A percentile compares a stretch with the other conserved stretches of the same genome.
Conservation (phyloP, 2,888 invertebrate species). For the Amblyteles armatorius region DNA sequence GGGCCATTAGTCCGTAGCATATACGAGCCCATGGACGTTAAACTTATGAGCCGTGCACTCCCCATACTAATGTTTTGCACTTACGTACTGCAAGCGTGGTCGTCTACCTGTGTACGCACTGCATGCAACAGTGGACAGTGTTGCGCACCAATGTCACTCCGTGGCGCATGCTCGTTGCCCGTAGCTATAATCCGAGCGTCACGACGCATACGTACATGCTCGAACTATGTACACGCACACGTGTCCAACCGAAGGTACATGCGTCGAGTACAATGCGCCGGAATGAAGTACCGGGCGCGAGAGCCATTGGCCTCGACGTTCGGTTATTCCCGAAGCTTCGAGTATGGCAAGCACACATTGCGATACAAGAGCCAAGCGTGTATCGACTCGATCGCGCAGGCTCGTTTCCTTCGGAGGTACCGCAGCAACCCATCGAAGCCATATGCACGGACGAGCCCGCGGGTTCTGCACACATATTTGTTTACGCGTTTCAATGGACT, state of each 20-base stretch:
- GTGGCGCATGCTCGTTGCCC: slow-evolving; percentile 23
- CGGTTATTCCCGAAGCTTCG: slow-evolving; percentile 56
- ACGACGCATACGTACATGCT: neutral
- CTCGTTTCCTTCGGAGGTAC: slow-evolving; percentile 1
- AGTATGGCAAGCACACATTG: slow-evolving; percentile 6
- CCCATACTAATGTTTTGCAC: slow-evolving; percentile 41
- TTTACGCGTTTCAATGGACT: slow-evolving; percentile 58
- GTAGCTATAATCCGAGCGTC: neutral
- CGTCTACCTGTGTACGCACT: slow-evolving; percentile 18
- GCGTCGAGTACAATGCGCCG: slow-evolving; percentile 57
- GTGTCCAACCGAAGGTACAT: slow-evolving; percentile 30
- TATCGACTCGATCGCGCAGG: slow-evolving; percentile 3
- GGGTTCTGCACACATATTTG: slow-evolving; percentile 46
- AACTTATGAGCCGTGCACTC: slow-evolving; percentile 60
- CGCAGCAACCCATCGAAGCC: neutral
- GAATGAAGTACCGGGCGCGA: slow-evolving; percentile 47
- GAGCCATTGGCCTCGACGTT: slow-evolving; percentile 45
- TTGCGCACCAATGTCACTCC: slow-evolving; percentile 49
- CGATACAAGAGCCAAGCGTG: slow-evolving; percentile 6
- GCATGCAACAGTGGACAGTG: slow-evolving; percentile 46
- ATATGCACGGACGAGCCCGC: slow-evolving; percentile 7
- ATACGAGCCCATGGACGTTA: slow-evolving; percentile 41
- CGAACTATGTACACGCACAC: neutral
- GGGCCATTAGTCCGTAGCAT: neutral
- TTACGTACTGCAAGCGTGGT: slow-evolving; percentile 10